Evolutionary conservation across 2,797 vertebrate genomes (phyloP).

Genomic region (Pangasius mekongensis): DNA sequence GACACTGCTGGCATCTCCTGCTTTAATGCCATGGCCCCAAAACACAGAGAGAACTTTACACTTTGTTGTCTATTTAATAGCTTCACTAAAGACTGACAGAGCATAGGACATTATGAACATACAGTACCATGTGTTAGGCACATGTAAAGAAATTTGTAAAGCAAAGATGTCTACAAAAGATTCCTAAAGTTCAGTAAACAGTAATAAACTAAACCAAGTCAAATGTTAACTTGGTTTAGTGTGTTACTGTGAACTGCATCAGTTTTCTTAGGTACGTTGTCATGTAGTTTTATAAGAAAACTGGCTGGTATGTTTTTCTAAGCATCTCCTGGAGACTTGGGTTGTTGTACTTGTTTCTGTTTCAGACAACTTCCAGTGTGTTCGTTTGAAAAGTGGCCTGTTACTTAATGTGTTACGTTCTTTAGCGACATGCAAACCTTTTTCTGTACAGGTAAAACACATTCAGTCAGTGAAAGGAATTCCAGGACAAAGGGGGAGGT

Average conservation of each 20-base stretch:
- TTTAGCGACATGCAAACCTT: not conserved
- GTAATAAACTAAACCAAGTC: not conserved
- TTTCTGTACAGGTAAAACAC: not conserved
- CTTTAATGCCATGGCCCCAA: not conserved
- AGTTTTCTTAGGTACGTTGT: not conserved
- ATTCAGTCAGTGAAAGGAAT: constrained; percentile 60
- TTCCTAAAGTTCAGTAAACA: not conserved
- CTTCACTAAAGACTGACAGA: not conserved
- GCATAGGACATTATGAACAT: not conserved
- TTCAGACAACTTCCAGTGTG: not conserved
- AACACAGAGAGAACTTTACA: not conserved
- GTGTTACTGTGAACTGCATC: not conserved
- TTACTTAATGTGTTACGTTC: not conserved
- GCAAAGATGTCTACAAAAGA: not conserved
- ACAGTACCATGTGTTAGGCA: not conserved
- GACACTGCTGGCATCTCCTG: not conserved
- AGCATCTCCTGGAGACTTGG: not conserved
- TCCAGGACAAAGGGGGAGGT: constrained; percentile 64
- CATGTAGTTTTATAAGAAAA: not conserved
- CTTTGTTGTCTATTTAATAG: not conserved
- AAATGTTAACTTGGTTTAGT: not conserved
- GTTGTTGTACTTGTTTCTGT: not conserved
- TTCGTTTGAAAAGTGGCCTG: not conserved
- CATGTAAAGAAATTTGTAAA: not conserved
- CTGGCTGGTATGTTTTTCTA: not conserved